These are phyloP conservation scores for Calliopum simillimum DNA, from an alignment of 2,888 invertebrate genomes.

Conservation along the genomic window DNA sequence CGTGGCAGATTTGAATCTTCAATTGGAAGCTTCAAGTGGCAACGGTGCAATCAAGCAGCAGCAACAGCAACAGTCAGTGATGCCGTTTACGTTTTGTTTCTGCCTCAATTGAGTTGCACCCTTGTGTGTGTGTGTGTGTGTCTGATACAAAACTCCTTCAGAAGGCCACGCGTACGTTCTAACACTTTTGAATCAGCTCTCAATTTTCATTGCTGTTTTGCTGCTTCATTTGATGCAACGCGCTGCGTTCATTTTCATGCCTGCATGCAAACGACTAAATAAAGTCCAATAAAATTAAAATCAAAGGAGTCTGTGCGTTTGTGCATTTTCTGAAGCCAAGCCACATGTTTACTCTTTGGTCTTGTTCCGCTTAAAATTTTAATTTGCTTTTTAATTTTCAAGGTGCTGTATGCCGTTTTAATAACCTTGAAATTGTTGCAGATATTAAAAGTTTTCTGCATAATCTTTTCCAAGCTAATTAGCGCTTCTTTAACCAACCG, in stretches of 20 bases:
- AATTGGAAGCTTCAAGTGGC: not conserved
- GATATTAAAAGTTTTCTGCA: no score
- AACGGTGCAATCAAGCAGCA: not conserved
- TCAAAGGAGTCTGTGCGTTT: slow-evolving; percentile 19
- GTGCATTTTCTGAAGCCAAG: not conserved
- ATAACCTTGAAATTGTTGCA: not conserved
- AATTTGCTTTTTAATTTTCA: not conserved
- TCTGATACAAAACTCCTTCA: not conserved
- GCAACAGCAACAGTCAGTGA: not conserved
- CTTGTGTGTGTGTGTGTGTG: not conserved
- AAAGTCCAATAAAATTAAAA: slow-evolving; percentile 31
- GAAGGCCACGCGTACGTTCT: slow-evolving; percentile 26
- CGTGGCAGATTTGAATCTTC: slow-evolving; percentile 30
- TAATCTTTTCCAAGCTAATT: no score
- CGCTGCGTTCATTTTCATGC: not conserved
- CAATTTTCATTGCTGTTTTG: slow-evolving; percentile 14
- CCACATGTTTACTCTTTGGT: not conserved
- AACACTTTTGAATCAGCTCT: slow-evolving; percentile 5
- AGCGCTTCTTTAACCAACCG: no score
- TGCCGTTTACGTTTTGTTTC: slow-evolving; percentile 1
- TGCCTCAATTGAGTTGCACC: slow-evolving; percentile 19
- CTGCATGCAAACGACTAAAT: slow-evolving; percentile 12
- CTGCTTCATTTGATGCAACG: slow-evolving; percentile 5
- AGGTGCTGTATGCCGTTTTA: not conserved
- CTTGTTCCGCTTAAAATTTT: not conserved